Conservation (phyloP, 2,113 vertebrate genomes). For the Hymenochirus boettgeri region DNA sequence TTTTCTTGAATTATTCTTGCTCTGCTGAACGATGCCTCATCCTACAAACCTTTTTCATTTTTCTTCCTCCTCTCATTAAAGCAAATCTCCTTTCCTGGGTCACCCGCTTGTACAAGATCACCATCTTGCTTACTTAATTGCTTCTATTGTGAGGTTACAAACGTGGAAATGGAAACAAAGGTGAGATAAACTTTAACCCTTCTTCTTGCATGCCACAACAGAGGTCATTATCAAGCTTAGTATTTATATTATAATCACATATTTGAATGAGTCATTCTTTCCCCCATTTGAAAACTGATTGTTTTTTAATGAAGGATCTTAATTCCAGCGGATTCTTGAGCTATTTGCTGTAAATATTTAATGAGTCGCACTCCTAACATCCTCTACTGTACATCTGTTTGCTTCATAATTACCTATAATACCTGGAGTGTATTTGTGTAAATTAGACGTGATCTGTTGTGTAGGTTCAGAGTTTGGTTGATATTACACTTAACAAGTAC, state of each 20-base stretch:
- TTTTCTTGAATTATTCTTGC: constrained; percentile 1
- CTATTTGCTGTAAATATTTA: constrained; percentile 38
- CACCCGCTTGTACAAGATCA: constrained; percentile 10
- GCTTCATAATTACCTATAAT: too few species aligned
- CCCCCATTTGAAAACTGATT: constrained; percentile 16
- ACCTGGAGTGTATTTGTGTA: too few species aligned
- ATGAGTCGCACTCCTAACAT: constrained; percentile 16
- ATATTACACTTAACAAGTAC: too few species aligned
- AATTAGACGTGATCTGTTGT: too few species aligned
- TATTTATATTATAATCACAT: too few species aligned
- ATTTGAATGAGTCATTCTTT: constrained; percentile 12
- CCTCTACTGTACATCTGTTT: constrained; percentile 20
- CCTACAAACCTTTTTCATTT: background rate
- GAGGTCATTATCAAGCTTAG: too few species aligned
- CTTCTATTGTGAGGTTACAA: constrained; percentile 11
- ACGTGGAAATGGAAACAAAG: constrained; percentile 34
- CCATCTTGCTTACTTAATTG: constrained; percentile 22
- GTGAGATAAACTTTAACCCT: constrained; percentile 14
- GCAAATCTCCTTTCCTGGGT: constrained; percentile 8
- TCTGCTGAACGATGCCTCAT: constrained; percentile 7
- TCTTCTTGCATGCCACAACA: too few species aligned
- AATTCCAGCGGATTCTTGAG: constrained; percentile 26
- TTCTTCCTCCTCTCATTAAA: constrained; percentile 19
- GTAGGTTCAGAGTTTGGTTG: too few species aligned
- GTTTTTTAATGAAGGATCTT: constrained; percentile 36